Evolutionary conservation across 23 tunicate species (phyloP), one percentile per base, ranked within the genome.

Genomic region (Ascidia mentula): DNA sequence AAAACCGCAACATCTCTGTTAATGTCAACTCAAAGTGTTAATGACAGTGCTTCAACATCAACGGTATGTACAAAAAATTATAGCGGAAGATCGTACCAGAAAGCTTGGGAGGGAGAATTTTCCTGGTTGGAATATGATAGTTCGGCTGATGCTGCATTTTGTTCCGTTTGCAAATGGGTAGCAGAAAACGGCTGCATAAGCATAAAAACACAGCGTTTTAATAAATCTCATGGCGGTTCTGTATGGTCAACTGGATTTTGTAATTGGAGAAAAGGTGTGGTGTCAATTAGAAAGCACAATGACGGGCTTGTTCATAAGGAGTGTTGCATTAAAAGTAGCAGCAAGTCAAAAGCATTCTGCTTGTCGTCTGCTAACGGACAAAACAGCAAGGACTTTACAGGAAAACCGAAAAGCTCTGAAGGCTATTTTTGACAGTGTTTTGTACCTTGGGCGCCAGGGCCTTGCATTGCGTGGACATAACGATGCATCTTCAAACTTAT

Each of bases 401-500:
- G 38, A 36, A 34, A 71, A 71, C 78, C 53, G 53, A 37, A 74
- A 6, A 28, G 46, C 78, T 37, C 26, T 74, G 53, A 46, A 74
- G 6, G 78, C 78, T 26, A 6, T 74, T 36, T 74, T 74, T 74
- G 53, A 74, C 46, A 32, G 53, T 36, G 53, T 74, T 37, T 74
- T 74, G 78, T 74, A 32, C 6, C 53, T 74, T 3, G 77, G 78
- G 4, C 46, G 78, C 34, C 78, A 74, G 38, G 78, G 78, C 46
- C 24, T 74, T 32, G 78, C 78, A 8, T 28, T 74, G 34, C 78
- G 78, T 39, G 78, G 78, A 9, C 78, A 74, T 36, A 28, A 39
- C 78, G 78, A 74, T 36, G 38, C 37, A 6, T 28, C 6, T 37
- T 74, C 78, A 74, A 74, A 74, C 53, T 39, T 74, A 46, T 26